phyloP scores from a whole-genome alignment of 2,797 vertebrate species.

The Ataeniobius toweri region DNA sequence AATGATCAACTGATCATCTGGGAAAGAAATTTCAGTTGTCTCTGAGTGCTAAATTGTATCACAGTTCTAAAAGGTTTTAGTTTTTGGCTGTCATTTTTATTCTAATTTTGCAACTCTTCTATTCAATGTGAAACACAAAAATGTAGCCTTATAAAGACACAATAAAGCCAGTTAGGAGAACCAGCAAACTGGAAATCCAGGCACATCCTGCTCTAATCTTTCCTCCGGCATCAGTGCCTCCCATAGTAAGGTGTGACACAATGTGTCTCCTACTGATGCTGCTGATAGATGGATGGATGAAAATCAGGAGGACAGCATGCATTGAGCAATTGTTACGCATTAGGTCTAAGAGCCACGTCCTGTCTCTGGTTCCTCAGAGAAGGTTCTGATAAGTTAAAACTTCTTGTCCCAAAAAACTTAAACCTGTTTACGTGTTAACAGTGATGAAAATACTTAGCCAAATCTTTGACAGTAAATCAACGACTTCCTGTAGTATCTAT shows the following conservation, averaged over 20 bases:
- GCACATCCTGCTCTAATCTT: slow-evolving; percentile 17
- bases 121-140: background rate
- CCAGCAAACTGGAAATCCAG: slow-evolving; percentile 7
- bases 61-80: background rate
- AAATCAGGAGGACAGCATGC: slow-evolving; percentile 55
- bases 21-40: no score
- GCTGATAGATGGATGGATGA: slow-evolving; percentile 32
- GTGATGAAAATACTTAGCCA: background rate
- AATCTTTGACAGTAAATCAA: background rate
- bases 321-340: slow-evolving; percentile 37
- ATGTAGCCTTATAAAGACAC: background rate
- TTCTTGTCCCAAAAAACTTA: background rate
- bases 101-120: background rate
- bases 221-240: slow-evolving; percentile 16
- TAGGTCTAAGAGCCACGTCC: slow-evolving; percentile 28
- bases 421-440: background rate
- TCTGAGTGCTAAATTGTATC: background rate
- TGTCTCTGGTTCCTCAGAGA: background rate
- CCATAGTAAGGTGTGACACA: slow-evolving; percentile 37
- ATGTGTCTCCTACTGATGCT: slow-evolving; percentile 31
- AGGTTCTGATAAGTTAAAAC: background rate
- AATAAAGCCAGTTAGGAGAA: slow-evolving; percentile 21
- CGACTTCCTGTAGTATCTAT: background rate
- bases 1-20: no score
- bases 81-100: slow-evolving; percentile 3